A percentile compares a stretch with the other conserved stretches of the same genome.
These are phyloP conservation scores for Anagyrus pseudococci DNA, from an alignment of 2,888 invertebrate species.

Conservation along the genomic window DNA sequence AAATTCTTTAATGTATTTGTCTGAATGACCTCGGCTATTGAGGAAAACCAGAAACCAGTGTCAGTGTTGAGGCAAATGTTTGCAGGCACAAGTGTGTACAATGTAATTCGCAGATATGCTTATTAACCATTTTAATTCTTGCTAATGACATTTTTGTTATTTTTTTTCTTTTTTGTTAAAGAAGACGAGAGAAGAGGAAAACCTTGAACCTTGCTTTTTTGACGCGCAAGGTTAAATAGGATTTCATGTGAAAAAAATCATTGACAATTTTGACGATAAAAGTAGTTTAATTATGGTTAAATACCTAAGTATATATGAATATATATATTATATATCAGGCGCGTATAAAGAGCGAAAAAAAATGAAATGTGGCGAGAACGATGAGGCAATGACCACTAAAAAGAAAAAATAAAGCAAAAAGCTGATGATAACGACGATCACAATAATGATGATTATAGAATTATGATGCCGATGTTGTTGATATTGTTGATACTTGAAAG, in stretches of 20 bases:
- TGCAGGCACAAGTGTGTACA: conserved; percentile 26
- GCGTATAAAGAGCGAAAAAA: conserved; percentile 27
- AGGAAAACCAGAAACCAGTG: neutral
- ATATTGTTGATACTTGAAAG: conserved; percentile 55
- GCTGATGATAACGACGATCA: conserved; percentile 43
- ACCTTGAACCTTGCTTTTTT: too few relatives aligned
- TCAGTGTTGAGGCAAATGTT: conserved; percentile 6
- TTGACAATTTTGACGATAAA: conserved; percentile 29
- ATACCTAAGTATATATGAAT: conserved; percentile 36
- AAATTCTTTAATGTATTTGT: conserved; percentile 4
- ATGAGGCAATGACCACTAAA: conserved; percentile 37
- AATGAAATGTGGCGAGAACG: conserved; percentile 13
- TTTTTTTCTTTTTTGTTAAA: conserved; percentile 21
- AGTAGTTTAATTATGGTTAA: conserved; percentile 35
- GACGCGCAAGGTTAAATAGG: too few relatives aligned
- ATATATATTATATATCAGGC: conserved; percentile 30
- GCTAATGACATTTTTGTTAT: conserved; percentile 20
- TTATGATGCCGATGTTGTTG: conserved; percentile 54
- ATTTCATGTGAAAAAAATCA: conserved; percentile 12
- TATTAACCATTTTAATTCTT: too few relatives aligned
- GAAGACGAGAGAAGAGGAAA: conserved; percentile 5
- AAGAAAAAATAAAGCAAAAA: conserved; percentile 15
- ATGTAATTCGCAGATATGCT: conserved; percentile 29
- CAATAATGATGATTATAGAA: conserved; percentile 48
- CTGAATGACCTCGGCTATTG: conserved; percentile 14